These are phyloP conservation scores for Coluber constrictor DNA, from an alignment of 2,797 vertebrate genomes.

Conservation along the genomic window DNA sequence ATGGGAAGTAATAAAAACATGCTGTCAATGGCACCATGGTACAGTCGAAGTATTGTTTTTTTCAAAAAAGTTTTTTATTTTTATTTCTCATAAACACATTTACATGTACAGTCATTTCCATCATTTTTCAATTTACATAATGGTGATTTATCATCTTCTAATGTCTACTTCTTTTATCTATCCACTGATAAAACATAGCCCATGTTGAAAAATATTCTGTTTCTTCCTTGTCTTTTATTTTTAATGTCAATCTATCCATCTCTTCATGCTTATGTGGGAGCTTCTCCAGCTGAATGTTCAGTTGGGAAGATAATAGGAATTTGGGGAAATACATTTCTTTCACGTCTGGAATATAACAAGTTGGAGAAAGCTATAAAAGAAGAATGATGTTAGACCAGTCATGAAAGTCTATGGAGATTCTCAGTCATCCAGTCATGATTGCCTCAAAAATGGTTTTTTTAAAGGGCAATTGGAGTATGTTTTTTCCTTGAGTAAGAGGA, in stretches of 20 bases:
- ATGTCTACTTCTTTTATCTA: no score
- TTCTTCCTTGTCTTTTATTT: no score
- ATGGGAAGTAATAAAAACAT: constrained; percentile 8
- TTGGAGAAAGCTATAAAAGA: not conserved
- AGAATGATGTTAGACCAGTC: not conserved
- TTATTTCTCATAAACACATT: no score
- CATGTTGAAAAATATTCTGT: no score
- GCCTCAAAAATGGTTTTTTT: not conserved
- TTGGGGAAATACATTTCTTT: not conserved
- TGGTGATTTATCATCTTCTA: no score
- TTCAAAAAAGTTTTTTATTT: no score
- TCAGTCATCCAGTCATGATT: not conserved
- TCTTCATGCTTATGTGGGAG: not conserved
- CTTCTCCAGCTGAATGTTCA: not conserved
- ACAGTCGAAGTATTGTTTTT: not conserved
- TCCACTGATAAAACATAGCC: no score
- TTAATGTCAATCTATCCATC: no score
- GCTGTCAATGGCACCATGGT: not conserved
- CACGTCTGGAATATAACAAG: not conserved
- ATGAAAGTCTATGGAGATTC: not conserved
- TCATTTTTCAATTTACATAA: no score
- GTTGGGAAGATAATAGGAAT: not conserved
- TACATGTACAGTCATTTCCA: no score
- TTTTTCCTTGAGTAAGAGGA: not conserved
- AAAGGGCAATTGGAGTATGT: not conserved